A percentile compares a stretch with the other conserved stretches of the same genome.
phyloP scores from a whole-genome alignment of 2,797 vertebrate species.

The Enoplosus armatus region DNA sequence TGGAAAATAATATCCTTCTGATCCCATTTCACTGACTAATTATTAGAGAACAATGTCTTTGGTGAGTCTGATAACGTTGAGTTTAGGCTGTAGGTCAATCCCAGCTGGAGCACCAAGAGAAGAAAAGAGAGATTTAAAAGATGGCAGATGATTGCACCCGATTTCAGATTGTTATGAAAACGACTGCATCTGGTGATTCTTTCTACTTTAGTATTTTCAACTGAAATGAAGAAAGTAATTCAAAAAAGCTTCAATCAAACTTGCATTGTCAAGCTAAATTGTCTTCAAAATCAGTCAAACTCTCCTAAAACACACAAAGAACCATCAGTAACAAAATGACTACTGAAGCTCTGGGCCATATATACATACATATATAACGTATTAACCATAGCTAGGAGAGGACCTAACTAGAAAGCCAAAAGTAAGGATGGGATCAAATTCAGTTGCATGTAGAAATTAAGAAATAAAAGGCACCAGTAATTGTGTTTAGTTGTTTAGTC shows the following conservation, averaged over 20 bases:
- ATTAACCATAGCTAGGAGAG: too few species aligned
- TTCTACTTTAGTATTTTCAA: not conserved
- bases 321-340: not conserved
- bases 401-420: too few species aligned
- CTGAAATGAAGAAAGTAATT: not conserved
- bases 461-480: not conserved
- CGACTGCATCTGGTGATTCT: not conserved
- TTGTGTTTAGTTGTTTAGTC: too few species aligned
- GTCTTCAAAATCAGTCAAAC: not conserved
- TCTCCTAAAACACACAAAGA: not conserved
- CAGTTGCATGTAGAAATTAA: not conserved
- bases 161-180: not conserved
- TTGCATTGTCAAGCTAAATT: not conserved
- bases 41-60: constrained; percentile 16
- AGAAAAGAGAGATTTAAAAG: not conserved
- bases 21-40: constrained; percentile 69
- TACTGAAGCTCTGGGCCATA: too few species aligned
- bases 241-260: not conserved
- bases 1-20: constrained; percentile 49
- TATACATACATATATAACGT: too few species aligned
- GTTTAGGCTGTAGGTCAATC: constrained; percentile 9
- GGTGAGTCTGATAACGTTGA: not conserved
- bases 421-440: not conserved
- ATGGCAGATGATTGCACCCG: not conserved
- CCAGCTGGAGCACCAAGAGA: not conserved